Base-by-base conservation (phyloP, 1,140 invertebrate genomes). In the Drosophila triauraria region DNA sequence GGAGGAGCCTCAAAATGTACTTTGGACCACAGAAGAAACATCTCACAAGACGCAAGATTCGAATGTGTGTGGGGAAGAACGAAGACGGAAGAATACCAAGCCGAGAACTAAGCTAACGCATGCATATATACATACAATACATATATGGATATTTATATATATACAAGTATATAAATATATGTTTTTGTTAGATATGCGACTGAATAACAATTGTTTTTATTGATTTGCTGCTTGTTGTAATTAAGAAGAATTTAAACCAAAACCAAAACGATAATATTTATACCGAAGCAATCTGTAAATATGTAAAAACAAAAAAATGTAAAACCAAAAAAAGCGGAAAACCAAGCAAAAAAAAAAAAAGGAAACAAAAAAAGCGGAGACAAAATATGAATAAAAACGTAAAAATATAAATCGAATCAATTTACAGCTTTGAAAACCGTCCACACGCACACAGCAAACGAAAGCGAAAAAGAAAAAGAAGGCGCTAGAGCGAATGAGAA, bases 341-440 rank as follows among this genome's bases (percentile, higher is more conserved):
- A 70, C 47, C 72, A 80, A 76, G 48, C 30, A 43, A 50, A 63
- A 68, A 38, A 50, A 48, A 43, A 59, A 30, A 56, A 57, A 59
- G 25, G 35, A 40, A 56, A 60, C 27, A n/a, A 68, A 42, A 42
- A 60, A 62, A 63, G 57, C 57, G 56, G 48, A 56, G 40, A 51
- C 46, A 70, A 40, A 80, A 63, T 60, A 54, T 43, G 32, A 56
- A 56, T 56, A 56, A 56, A 54, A 53, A 70, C 77, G 53, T 77
- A 80, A 70, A 81, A 86, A 56, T 56, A 56, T 75, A 90, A 85
- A 85, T 86, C 75, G 82, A 83, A 82, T 91, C 86, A 90, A 91
- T 88, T 91, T 92, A 92, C 88, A 92, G 91, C 91, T 92, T 92
- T 92, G 91, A 92, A 92, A 85, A 92, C 91, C 91, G 91, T 92